Evolutionary conservation across 2,113 vertebrate species (phyloP), one percentile per base, ranked within the genome.

Genomic region (Corythornis vintsioides): DNA sequence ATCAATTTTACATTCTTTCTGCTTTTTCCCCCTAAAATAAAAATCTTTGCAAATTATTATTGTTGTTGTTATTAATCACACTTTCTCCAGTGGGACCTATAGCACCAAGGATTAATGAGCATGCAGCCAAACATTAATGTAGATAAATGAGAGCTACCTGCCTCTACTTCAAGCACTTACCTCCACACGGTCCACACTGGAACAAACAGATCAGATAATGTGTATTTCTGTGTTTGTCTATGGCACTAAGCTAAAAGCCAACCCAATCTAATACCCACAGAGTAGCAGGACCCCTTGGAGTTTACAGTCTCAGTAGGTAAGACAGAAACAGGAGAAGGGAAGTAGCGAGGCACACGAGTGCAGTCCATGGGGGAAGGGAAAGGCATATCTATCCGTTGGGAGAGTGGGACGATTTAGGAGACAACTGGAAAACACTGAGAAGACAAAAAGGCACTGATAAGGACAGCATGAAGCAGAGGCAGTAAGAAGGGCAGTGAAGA

Each of bases 41-140:
- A 94, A 96, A 65, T 65, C 53, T 89, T 90, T 73, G 25, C 29
- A 89, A 94, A 91, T 91, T 63, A 61, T 75, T 82, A 16, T 48
- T 73, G 71, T 48, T 91, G 79, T 86, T 89, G 33, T 24, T 90
- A 96, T 96, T 92, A 95, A 96, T 95, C 94, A 93, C 38, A 83
- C 55, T 88, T 95, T 87, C 50, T 73, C 21, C 52, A 74, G 60
- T 24, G 33, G 63, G n/a, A 85, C 42, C 60, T 74, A 43, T 10
- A 60, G 61, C 64, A 92, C 52, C 15, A 64, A 91, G 72, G 64
- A 94, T 90, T 95, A 94, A 96, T 89, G 91, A 92, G 71, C 63
- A 76, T 50, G 47, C 76, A 93, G 50, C n/a, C 42, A 87, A 76
- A 74, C 55, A 63, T 65, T 96, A 95, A 96, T 85, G 43, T 3